Percentiles rank a stretch among this genome's conserved stretches.
These are phyloP conservation scores for Magallana angulata DNA, from an alignment of 1,140 invertebrate species.

Conservation along the genomic window DNA sequence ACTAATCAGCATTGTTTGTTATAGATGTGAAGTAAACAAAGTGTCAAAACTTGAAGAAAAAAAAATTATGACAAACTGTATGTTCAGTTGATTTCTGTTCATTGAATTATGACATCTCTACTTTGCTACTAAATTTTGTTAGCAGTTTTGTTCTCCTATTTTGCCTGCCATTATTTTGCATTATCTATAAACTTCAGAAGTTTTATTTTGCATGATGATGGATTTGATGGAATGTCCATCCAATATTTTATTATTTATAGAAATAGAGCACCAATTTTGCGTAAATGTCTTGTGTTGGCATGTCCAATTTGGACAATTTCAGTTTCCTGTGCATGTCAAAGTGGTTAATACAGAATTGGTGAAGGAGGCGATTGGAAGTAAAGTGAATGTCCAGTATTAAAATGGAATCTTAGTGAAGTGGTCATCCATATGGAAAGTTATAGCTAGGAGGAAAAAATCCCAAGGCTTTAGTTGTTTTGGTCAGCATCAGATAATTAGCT, in stretches of 20 bases:
- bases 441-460: slow-evolving; percentile 1
- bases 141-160: background rate
- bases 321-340: slow-evolving; percentile 35
- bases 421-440: slow-evolving; percentile 30
- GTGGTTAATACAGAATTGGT: slow-evolving; percentile 20
- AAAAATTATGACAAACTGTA: too few species aligned
- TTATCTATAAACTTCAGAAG: background rate
- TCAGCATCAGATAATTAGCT: slow-evolving; percentile 44
- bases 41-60: too few species aligned
- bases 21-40: too few species aligned
- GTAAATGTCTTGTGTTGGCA: slow-evolving; percentile 19
- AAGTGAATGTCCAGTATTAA: slow-evolving; percentile 30
- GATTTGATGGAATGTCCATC: slow-evolving; percentile 19
- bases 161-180: background rate
- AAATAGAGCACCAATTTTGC: slow-evolving; percentile 1
- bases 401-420: slow-evolving; percentile 21
- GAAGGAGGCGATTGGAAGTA: slow-evolving; percentile 22
- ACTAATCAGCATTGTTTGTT: too few species aligned
- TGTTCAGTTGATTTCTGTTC: too few species aligned
- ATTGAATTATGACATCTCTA: background rate
- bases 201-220: background rate
- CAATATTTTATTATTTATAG: slow-evolving; percentile 31
- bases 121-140: background rate
- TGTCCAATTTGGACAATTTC: slow-evolving; percentile 35
- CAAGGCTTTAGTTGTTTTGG: slow-evolving; percentile 30